These are phyloP conservation scores for Carpatolechia fugitivella DNA, from an alignment of 2,888 invertebrate species.

Conservation along the genomic window DNA sequence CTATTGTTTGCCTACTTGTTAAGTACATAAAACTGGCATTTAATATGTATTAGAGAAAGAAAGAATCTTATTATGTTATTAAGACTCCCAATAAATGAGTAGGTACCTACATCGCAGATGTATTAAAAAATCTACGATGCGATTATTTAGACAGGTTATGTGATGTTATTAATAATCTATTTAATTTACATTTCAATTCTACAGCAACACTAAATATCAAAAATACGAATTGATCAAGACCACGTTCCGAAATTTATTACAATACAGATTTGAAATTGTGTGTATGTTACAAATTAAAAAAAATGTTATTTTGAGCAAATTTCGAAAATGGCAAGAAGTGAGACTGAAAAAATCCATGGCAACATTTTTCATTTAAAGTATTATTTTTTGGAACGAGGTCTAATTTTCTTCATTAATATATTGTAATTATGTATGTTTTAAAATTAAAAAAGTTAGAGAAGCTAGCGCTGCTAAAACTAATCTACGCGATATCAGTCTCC, in stretches of 20 bases:
- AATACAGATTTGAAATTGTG: background rate
- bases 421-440: conserved; percentile 59
- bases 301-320: background rate
- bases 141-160: too few relatives aligned
- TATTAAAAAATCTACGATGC: too few relatives aligned
- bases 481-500: conserved; percentile 79
- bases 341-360: background rate
- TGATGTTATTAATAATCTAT: too few relatives aligned
- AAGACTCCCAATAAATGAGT: too few relatives aligned
- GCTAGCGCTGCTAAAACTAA: conserved; percentile 79
- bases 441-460: conserved; percentile 69
- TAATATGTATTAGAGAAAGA: too few relatives aligned
- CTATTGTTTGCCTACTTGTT: too few relatives aligned
- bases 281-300: too few relatives aligned
- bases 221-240: conserved; percentile 50
- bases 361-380: background rate
- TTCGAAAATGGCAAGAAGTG: background rate
- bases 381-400: conserved; percentile 1
- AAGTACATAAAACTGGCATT: too few relatives aligned
- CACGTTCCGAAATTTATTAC: background rate
- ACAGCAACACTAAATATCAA: conserved; percentile 61
- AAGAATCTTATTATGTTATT: too few relatives aligned
- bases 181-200: conserved; percentile 34
- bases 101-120: too few relatives aligned
- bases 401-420: conserved; percentile 40